A percentile compares a stretch with the other conserved stretches of the same genome.
Evolutionary conservation across 2,888 invertebrate species (phyloP).

Genomic region (Sipunculus nudus): DNA sequence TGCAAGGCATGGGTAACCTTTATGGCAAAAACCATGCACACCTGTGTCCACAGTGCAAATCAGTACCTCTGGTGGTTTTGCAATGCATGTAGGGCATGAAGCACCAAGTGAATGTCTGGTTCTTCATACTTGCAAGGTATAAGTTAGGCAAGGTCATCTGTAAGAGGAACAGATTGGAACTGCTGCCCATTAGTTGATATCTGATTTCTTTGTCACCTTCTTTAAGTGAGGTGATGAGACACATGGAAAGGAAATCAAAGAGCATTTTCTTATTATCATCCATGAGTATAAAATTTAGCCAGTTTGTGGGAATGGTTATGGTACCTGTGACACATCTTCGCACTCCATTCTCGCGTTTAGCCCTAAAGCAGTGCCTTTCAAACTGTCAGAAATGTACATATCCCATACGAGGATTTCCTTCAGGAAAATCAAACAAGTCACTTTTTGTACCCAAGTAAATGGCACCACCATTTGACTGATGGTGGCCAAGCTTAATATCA

Average conservation of each 20-base stretch:
- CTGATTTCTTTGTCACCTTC: no score
- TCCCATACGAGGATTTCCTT: neutral
- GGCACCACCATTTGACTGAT: neutral
- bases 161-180: no score
- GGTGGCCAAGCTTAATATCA: no score
- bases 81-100: neutral
- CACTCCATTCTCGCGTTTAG: no score
- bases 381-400: no score
- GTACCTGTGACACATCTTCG: no score
- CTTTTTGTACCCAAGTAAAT: neutral
- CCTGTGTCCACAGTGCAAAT: neutral
- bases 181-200: no score
- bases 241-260: neutral
- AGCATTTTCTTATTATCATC: neutral
- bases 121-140: constrained; percentile 1
- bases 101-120: neutral
- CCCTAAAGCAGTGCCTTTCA: no score
- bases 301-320: no score
- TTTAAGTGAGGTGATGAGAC: no score
- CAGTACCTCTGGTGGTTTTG: neutral
- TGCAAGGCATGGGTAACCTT: neutral
- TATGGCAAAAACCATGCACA: neutral
- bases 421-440: neutral
- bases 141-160: neutral
- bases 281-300: neutral